Percentiles rank a stretch among this genome's conserved stretches.
These are phyloP conservation scores for Echinometra lucunter DNA, from an alignment of 53 echinoderm and acorn worm genomes.

Conservation along the genomic window DNA sequence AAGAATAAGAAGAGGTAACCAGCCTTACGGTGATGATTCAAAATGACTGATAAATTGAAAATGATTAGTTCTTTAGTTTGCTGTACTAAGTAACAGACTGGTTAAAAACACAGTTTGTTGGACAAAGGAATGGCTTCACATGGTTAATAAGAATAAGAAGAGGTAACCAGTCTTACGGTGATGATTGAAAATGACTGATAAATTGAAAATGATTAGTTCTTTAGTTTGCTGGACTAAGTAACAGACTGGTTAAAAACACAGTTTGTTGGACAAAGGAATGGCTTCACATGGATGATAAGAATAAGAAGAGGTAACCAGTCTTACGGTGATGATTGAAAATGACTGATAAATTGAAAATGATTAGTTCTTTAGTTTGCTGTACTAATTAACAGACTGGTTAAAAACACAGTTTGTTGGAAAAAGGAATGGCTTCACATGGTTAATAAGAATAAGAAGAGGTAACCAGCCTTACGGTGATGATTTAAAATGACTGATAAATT, in stretches of 20 bases:
- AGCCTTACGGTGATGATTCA: constrained; percentile 1
- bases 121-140: background rate
- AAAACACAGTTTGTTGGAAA: background rate
- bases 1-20: constrained; percentile 20
- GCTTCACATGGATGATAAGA: background rate
- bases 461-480: background rate
- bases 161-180: background rate
- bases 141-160: background rate
- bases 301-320: background rate
- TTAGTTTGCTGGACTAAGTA: background rate
- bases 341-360: background rate
- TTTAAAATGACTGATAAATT: no score
- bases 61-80: background rate
- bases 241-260: background rate
- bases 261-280: background rate
- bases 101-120: background rate
- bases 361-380: background rate
- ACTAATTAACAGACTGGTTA: background rate
- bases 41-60: no score
- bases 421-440: background rate
- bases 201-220: background rate
- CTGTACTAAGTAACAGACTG: background rate
- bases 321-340: background rate
- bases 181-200: background rate
- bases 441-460: background rate